Evolutionary conservation across 1,140 invertebrate genomes (phyloP), one percentile per base, ranked within the genome.

Genomic region (Brachionus asplanchnoidis): DNA sequence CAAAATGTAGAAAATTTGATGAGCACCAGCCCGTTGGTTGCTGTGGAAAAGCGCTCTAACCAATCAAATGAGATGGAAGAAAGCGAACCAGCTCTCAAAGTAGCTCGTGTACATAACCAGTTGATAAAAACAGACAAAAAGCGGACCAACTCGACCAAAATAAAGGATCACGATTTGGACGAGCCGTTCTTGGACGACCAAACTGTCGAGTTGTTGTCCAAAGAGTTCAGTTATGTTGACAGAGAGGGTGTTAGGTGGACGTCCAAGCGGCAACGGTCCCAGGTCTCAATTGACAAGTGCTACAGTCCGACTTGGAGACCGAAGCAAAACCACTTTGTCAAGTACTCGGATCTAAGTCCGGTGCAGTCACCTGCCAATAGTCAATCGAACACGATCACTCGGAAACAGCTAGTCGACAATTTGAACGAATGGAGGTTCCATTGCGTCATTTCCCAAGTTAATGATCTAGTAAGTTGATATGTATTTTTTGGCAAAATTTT

Each of bases 361-460:
- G 11, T 28, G 3, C 79, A 65, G 36, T n/a, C 73, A 26, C n/a
- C n/a, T 9, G 9, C 50, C 4, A 60, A 65, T 60, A 65, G 32
- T 65, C 28, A 82, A 44, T 5, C 53, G 7, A 82, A 68, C 28
- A 9, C 17, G 12, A 8, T 77, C 17, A 77, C 73, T 20, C 42
- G 32, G 1, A 44, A 65, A 68, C 50, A 82, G 44, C 36, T 60
- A 11, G 42, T 60, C 12, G 79, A 82, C 23, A 68, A 82, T 82
- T 42, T 68, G 40, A 82, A 68, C 20, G 79, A 82, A 36, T 68
- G 53, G 53, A 60, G 60, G 14, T 68, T 82, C 23, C 79, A 68
- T 26, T 82, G 40, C 44, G 79, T 82, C 23, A 82, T 82, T 44
- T 60, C 79, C 7, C 79, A 82, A 82, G 79, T 82, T 23, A 82